Evolutionary conservation across 1,140 invertebrate genomes (phyloP), one percentile per base, ranked within the genome.

Genomic region (Periplaneta americana): DNA sequence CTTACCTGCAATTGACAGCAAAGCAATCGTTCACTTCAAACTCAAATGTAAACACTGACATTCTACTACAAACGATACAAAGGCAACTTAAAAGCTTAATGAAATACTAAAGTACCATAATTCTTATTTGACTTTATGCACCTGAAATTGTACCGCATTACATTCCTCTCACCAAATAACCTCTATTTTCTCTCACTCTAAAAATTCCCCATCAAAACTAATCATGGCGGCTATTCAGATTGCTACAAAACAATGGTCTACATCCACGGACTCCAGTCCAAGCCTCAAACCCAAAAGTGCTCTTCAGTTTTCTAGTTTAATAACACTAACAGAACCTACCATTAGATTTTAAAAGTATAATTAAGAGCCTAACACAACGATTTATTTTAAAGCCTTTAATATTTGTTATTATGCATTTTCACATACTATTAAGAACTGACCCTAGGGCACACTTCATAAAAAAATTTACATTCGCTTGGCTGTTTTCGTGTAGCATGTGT

Each of bases 1-100:
- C 66, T 39, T 80, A 80, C 79, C 79, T 80, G 48, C 17, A 80
- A 37, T 39, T 80, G 79, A 80, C 79, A 80, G 79, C 79, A 80
- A 80, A 57, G 48, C 79, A 74, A 74, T 35, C 32, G 28, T 34
- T 31, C 28, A 34, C 39, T 80, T 80, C 48, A n/a, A 80, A 74
- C 39, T 66, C 33, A 28, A 66, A 80, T 80, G 79, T 80, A 80
- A 80, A 80, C 79, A 80, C 79, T 48, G 22, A 33, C 79, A 80
- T 80, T 80, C 13, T 80, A 80, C 28, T n/a, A 66, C 32, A 39
- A 34, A 80, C 34, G 28, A 37, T 66, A 10, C n/a, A 34, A 80
- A 9, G 39, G 34, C 28, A 57, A 33, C 75, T 22, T 66, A 22
- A 32, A 66, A 32, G 32, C 3, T 11, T 28, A 34, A 32, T 35